phyloP scores from a whole-genome alignment of 2,113 vertebrate genomes.

The Neomonachus schauinslandi region DNA sequence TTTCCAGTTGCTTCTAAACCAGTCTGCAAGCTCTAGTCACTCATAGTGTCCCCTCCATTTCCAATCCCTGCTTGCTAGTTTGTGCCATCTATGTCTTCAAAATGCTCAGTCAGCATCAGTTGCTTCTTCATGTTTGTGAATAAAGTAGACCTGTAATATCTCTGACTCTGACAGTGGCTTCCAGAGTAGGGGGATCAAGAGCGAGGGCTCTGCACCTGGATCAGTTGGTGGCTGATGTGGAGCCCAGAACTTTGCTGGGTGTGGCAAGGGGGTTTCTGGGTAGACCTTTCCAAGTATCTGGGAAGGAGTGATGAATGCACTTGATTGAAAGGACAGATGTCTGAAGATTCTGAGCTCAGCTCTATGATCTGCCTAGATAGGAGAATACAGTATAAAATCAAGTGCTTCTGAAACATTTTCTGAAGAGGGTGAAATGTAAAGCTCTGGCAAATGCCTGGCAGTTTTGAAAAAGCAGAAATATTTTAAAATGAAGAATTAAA shows the following conservation, averaged over 20 bases:
- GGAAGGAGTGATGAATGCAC: neutral
- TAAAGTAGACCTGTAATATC: neutral
- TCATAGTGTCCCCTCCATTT: neutral
- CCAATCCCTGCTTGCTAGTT: neutral
- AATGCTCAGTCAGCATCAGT: neutral
- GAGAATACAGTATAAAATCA: neutral
- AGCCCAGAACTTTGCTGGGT: neutral
- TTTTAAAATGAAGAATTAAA: neutral
- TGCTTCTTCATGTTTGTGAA: neutral
- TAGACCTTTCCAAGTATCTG: neutral
- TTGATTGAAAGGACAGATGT: neutral
- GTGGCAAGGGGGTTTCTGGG: neutral
- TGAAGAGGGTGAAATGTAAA: neutral
- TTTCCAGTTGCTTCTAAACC: neutral
- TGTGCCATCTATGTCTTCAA: neutral
- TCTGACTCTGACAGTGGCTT: neutral
- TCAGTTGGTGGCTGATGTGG: neutral
- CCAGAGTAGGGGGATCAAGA: neutral
- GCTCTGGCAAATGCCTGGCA: neutral
- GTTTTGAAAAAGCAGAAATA: neutral
- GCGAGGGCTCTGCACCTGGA: neutral
- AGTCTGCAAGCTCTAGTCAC: neutral
- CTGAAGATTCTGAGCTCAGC: neutral
- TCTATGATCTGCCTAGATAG: neutral
- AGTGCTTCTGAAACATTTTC: neutral